Evolutionary conservation across 2,797 vertebrate species (phyloP).

Genomic region (Ficedula albicollis): DNA sequence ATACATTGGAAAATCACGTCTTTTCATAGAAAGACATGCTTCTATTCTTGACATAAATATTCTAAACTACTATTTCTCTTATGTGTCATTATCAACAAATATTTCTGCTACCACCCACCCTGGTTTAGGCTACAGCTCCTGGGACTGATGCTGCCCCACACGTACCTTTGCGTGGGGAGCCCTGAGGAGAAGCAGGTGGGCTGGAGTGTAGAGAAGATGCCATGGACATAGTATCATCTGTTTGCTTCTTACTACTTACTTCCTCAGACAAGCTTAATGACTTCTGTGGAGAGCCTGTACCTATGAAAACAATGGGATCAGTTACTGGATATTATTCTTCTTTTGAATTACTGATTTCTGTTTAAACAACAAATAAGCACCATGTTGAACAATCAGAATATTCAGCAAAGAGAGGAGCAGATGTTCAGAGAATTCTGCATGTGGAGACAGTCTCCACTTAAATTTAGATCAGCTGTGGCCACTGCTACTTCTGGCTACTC

Average conservation of each 20-base stretch:
- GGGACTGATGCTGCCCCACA: not conserved
- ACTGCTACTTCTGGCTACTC: not conserved
- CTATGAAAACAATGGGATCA: conserved; percentile 58
- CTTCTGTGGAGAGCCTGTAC: conserved; percentile 84
- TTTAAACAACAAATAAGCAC: not conserved
- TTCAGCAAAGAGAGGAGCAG: not conserved
- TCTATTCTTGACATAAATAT: not conserved
- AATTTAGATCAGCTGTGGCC: not conserved
- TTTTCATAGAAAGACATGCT: rapidly evolving
- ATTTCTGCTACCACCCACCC: not conserved
- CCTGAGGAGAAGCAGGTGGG: conserved; percentile 89
- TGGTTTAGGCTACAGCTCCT: not conserved
- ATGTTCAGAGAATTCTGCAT: not conserved
- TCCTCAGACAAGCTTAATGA: conserved; percentile 81
- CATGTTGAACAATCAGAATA: not conserved
- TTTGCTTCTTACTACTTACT: conserved; percentile 79
- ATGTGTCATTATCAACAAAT: not conserved
- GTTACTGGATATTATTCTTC: not conserved
- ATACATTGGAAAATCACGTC: not conserved
- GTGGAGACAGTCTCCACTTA: not conserved
- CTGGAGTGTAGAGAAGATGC: conserved; percentile 90
- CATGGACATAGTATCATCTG: conserved; percentile 85
- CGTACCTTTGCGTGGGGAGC: conserved; percentile 89
- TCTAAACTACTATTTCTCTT: not conserved
- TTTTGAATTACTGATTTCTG: not conserved